A percentile compares a stretch with the other conserved stretches of the same genome.
Conservation (phyloP, 2,113 vertebrate species). For the Carassius gibelio region DNA sequence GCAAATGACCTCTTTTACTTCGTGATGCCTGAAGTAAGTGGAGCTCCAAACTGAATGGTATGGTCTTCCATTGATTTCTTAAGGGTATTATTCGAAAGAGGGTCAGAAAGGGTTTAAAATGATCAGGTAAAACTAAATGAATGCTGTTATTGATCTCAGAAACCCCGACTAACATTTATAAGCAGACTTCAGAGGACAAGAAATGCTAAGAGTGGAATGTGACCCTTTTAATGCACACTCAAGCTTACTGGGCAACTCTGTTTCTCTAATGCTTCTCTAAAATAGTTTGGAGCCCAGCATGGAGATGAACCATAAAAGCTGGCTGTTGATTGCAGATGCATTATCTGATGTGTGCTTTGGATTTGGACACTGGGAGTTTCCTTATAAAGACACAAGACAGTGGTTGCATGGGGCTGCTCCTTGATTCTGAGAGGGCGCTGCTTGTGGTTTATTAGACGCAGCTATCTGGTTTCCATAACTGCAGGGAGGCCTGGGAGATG, state of each 20-base stretch:
- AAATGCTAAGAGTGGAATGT: background rate
- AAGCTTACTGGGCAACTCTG: background rate
- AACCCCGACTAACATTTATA: background rate
- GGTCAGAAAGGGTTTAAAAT: background rate
- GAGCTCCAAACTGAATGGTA: too few relatives aligned
- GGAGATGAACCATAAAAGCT: constrained; percentile 32
- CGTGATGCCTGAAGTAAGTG: too few relatives aligned
- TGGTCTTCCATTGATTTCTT: background rate
- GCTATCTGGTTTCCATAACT: constrained; percentile 54
- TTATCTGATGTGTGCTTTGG: constrained; percentile 14
- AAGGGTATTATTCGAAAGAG: background rate
- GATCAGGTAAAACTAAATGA: background rate
- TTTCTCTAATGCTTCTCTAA: background rate
- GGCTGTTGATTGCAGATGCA: constrained; percentile 5
- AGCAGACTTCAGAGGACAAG: background rate
- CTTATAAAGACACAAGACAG: constrained; percentile 45
- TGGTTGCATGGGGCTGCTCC: background rate
- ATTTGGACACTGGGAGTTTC: background rate
- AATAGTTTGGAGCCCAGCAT: background rate
- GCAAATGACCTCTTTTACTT: too few relatives aligned
- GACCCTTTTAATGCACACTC: background rate
- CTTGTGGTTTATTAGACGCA: constrained; percentile 44
- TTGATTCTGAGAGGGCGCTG: constrained; percentile 10
- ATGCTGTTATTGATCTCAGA: background rate
- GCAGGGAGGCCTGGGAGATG: constrained; percentile 39